Evolutionary conservation across 2,888 invertebrate species (phyloP), one percentile per base, ranked within the genome.

Genomic region (Caenorhabditis sp.): DNA sequence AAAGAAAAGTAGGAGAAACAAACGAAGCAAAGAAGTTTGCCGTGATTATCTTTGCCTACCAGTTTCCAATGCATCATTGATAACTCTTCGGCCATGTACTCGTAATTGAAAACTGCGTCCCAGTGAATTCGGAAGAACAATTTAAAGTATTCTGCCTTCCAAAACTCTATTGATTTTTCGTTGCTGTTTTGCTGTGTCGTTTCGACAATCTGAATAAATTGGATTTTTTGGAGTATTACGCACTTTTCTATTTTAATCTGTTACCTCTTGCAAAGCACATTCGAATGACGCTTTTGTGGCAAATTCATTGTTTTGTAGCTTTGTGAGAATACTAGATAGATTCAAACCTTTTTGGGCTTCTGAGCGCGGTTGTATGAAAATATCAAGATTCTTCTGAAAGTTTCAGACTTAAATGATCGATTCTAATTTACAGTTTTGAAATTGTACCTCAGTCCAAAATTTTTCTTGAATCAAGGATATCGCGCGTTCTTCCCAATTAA

Each of bases 81-180:
- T 18, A 47, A 18, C 47, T 47, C 47, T n/a, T 47, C 47, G 6
- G 4, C 11, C 18, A 18, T 47, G 18, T 55, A 55, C 11, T 56
- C 20, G 20, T 35, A 32, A 32, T 56, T 56, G 5, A 20, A 2
- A 18, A 28, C 15, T 2, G 56, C 56, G 20, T 56, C 56, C 56
- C 56, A 56, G 35, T 56, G 32, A 35, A 56, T 28, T 18, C 56
- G 56, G 35, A 56, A 56, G 35, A 35, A 35, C 56, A 56, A 18
- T 2, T 35, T 56, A 18, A 56, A 32, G 20, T 56, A 56, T 18
- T 56, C 56, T 6, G 56, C 13, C n/a, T 56, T 28, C 56, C 56
- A 56, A 3, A 18, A 11, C 20, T 18, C 18, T 11, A 26, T 11
- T 2, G 8, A 24, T 18, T 51, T n/a, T 13, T 22, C 51, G n/a